These are phyloP conservation scores for Leucosticte australis DNA, from an alignment of 2,113 vertebrate species.

Conservation along the genomic window DNA sequence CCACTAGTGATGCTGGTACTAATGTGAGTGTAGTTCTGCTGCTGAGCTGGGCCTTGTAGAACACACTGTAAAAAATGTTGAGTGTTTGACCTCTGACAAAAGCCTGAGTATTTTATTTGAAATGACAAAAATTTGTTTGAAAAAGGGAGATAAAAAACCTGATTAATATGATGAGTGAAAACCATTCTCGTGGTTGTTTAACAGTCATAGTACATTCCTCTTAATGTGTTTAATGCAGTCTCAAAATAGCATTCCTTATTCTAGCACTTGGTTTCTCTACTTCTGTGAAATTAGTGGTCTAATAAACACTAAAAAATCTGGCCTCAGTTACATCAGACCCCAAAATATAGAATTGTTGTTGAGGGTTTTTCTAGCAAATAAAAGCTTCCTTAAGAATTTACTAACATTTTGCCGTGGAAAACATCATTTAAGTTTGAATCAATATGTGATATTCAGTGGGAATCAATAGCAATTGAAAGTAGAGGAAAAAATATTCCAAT, in stretches of 20 bases:
- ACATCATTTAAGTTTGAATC: neutral
- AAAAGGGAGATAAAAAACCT: neutral
- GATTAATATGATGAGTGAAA: neutral
- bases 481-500: neutral
- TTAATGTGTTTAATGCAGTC: neutral
- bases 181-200: neutral
- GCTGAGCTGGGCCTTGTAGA: constrained; percentile 52
- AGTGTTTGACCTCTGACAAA: constrained; percentile 26
- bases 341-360: neutral
- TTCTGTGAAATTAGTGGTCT: neutral
- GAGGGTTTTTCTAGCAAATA: neutral
- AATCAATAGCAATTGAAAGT: neutral
- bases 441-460: neutral
- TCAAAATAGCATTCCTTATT: neutral
- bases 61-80: constrained; percentile 36
- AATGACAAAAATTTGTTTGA: neutral
- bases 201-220: neutral
- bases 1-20: constrained; percentile 30
- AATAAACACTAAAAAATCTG: neutral
- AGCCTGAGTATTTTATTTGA: neutral
- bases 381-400: neutral
- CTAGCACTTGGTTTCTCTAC: neutral
- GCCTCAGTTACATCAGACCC: neutral
- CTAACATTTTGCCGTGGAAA: neutral
- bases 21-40: constrained; percentile 40